Evolutionary conservation across 2,113 vertebrate genomes (phyloP).

Genomic region (Noctilio leporinus): DNA sequence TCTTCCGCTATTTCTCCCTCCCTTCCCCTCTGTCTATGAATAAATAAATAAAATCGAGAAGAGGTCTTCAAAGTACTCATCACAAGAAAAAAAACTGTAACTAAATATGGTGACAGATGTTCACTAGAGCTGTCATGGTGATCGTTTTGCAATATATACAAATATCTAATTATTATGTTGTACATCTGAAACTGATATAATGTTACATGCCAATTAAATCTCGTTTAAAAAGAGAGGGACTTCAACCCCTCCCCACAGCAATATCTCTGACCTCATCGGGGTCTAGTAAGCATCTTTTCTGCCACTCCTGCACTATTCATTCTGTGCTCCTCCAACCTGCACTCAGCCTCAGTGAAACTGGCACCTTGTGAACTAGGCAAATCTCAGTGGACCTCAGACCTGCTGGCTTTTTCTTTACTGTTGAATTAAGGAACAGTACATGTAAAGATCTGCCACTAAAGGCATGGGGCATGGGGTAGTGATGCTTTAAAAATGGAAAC

Average conservation of each 20-base stretch:
- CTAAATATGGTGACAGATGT: neutral
- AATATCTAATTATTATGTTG: neutral
- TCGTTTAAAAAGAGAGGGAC: neutral
- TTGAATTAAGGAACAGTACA: neutral
- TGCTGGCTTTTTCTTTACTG: neutral
- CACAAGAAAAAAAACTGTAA: neutral
- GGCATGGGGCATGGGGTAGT: neutral
- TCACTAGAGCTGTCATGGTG: neutral
- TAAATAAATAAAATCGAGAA: neutral
- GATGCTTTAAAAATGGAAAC: neutral
- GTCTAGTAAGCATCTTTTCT: neutral
- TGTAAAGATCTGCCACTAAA: neutral
- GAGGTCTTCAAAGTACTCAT: neutral
- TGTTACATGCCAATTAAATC: neutral
- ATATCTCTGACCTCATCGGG: neutral
- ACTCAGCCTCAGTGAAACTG: neutral
- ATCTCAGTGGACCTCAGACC: neutral
- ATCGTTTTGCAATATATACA: neutral
- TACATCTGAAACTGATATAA: neutral
- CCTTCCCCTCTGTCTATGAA: too few relatives aligned
- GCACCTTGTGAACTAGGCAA: neutral
- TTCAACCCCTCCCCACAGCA: neutral
- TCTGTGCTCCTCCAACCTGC: neutral
- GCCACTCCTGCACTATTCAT: rapidly evolving
- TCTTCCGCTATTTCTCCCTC: too few relatives aligned